Evolutionary conservation across 92 coral and sea anemone species (phyloP).

Genomic region (Zoanthus solanderi): DNA sequence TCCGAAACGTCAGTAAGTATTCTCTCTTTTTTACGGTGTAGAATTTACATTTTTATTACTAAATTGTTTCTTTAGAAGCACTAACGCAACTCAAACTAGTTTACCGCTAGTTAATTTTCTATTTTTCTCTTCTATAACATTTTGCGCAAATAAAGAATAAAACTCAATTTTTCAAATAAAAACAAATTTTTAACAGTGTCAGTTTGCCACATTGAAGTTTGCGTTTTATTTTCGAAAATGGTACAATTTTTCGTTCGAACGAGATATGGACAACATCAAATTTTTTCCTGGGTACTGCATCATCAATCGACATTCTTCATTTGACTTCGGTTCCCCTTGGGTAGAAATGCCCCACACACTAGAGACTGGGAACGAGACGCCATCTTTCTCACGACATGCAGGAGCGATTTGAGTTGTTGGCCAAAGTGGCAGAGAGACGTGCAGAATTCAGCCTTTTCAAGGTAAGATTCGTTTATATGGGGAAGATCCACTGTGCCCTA

Average conservation of each 20-base stretch:
- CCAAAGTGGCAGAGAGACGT: slow-evolving; percentile 28
- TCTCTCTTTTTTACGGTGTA: too few relatives aligned
- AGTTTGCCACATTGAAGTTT: not conserved
- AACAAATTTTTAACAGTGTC: too few relatives aligned
- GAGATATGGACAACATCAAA: not conserved
- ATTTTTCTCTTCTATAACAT: too few relatives aligned
- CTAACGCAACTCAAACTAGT: too few relatives aligned
- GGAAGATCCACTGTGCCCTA: slow-evolving; percentile 41
- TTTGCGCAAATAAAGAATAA: too few relatives aligned
- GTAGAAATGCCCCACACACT: not conserved
- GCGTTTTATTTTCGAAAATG: not conserved
- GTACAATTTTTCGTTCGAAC: not conserved
- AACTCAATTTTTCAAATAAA: too few relatives aligned
- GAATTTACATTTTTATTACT: too few relatives aligned
- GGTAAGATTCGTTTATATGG: slow-evolving; percentile 42
- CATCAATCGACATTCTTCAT: not conserved
- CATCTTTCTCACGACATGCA: slow-evolving; percentile 28
- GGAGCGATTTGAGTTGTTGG: slow-evolving; percentile 22
- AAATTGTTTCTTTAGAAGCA: too few relatives aligned
- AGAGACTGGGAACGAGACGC: slow-evolving; percentile 48
- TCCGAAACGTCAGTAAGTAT: too few relatives aligned
- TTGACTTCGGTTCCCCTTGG: not conserved
- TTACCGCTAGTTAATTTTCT: too few relatives aligned
- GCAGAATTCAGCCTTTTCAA: slow-evolving; percentile 29
- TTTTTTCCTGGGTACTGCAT: not conserved